Base-by-base conservation (phyloP, 2,888 invertebrate genomes). In the Drosophila incognita region DNA sequence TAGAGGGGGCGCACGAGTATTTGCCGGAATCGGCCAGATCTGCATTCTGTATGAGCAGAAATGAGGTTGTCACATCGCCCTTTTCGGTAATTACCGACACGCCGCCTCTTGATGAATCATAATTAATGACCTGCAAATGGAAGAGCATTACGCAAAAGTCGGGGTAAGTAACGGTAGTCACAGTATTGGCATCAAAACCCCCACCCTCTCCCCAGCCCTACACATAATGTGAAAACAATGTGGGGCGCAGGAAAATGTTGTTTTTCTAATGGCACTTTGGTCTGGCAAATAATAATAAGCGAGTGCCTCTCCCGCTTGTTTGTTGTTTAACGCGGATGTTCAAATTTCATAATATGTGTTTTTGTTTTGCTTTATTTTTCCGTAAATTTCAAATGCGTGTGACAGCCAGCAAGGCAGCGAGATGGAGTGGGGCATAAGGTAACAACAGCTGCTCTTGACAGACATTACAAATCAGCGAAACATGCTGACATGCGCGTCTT, bases 11-110 rank as follows among this genome's bases (percentile, higher is more conserved):
- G 94, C 97, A 97, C 65, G 96, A 96, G 93, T 97, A 97, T 92
- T 96, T 96, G 83, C 97, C 96, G 65, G 96, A 96, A 94, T 96
- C 96, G 76, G 95, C 94, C 84, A 95, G 94, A 92, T 95, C 95
- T 82, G 96, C 96, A 92, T 96, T 95, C 93, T 96, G 96, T 91
- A 97, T 96, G 89, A 96, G 95, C 84, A 97, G 94, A 93, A 95
- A 96, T 91, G 96, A 96, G 88, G 96, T 96, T 84, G 97, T 97
- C 87, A 96, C 95, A 92, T 96, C 96, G 79, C 96, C 96, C 93
- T 96, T 96, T 92, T 96, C 96, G 71, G 96, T 96, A 93, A 96
- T 96, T 86, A 96, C 96, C 87, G 96, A 96, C 85, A 96, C 96
- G 62, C 96, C 96, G 79, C 96, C 96, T 86, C 96, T 94, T 88